Conservation (phyloP, 1,140 invertebrate species). For the Drosophila kurseongensis region DNA sequence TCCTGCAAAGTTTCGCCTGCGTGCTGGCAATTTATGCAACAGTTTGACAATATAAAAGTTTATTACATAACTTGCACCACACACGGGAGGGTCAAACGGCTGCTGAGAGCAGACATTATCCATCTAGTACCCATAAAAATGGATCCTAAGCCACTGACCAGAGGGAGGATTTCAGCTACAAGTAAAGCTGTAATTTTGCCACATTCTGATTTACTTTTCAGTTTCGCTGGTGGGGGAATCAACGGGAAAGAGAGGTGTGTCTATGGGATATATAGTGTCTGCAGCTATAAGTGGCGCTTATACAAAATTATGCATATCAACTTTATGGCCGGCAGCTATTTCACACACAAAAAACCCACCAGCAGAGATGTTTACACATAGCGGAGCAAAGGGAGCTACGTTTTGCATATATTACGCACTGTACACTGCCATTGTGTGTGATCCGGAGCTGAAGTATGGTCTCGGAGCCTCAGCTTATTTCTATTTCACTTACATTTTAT, state of each 20-base stretch:
- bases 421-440: conserved; percentile 4
- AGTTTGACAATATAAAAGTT: conserved; percentile 76
- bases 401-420: conserved; percentile 74
- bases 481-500: conserved; percentile 39
- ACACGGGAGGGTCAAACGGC: conserved; percentile 30
- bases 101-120: conserved; percentile 34
- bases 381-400: conserved; percentile 17
- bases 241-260: conserved; percentile 3
- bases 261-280: conserved; percentile 1
- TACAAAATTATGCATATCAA: conserved; percentile 77
- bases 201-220: conserved; percentile 66
- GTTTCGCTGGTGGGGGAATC: conserved; percentile 4
- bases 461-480: conserved; percentile 30
- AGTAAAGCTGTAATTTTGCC: conserved; percentile 62
- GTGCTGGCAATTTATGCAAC: conserved; percentile 77
- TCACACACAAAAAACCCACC: conserved; percentile 28
- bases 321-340: conserved; percentile 64
- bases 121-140: conserved; percentile 59
- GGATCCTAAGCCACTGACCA: conserved; percentile 30
- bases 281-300: conserved; percentile 62
- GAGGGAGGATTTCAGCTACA: conserved; percentile 19
- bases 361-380: conserved; percentile 19
- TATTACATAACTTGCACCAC: conserved; percentile 71
- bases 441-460: conserved; percentile 5
- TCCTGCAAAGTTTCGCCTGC: conserved; percentile 43